Base-by-base conservation (phyloP, 2,888 invertebrate genomes). In the Aphrophora alni region DNA sequence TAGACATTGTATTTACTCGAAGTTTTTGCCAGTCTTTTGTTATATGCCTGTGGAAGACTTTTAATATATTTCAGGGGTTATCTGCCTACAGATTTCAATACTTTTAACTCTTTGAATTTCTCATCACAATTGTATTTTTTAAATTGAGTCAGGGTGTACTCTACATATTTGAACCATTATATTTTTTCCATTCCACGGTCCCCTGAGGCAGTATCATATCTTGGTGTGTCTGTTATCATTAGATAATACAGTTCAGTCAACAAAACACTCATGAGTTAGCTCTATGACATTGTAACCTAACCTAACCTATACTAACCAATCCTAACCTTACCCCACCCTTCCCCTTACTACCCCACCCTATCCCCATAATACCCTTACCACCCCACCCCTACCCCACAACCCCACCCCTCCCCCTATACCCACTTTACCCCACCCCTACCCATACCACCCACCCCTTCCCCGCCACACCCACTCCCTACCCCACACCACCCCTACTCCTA, bases 21-120 rank as follows among this genome's bases (percentile, higher is more conserved):
- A 27, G 21, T 2, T 71, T 27, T 71, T 71, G 71, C 27, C 28
- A 71, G 8, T 71, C 71, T 71, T 27, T 71, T 71, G 26, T 5
- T 71, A 4, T 24, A 71, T 27, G 71, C 71, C 71, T 71, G 26
- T 71, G 71, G 71, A 71, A 71, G 71, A 71, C 71, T n/a, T n/a
- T 71, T 12, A 5, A 71, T 14, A 28, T 71, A 14, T 71, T 28
- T 28, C 71, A 68, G 7, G 69, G 4, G 21, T 68, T 14, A 68
- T 25, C 69, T 68, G 21, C 69, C 12, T 51, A 12, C 21, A 5
- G 27, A 71, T 71, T 71, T 71, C 24, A n/a, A n/a, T n/a, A n/a
- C n/a, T n/a, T n/a, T n/a, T n/a, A n/a, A n/a, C n/a, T 71, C 27
- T n/a, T n/a, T n/a, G 26, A 71, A 71, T 17, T 71, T 25, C 25